phyloP scores from a whole-genome alignment of 2,113 vertebrate species.

The Sprattus sprattus region DNA sequence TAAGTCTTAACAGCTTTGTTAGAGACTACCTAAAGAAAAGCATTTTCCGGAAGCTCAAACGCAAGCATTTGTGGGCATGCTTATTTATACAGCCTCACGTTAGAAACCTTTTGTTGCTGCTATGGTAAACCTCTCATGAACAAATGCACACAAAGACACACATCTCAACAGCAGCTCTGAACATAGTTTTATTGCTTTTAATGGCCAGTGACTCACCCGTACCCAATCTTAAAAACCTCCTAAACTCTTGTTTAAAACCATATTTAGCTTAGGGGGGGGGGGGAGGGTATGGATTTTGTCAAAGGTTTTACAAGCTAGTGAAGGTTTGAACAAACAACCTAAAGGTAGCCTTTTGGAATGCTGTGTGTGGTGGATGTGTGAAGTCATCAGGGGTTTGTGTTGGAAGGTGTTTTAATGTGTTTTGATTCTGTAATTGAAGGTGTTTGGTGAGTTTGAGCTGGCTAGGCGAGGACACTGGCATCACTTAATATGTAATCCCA shows the following conservation, averaged over 20 bases:
- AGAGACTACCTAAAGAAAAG: too few relatives aligned
- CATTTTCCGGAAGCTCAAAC: background rate
- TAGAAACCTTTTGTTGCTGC: background rate
- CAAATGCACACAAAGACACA: background rate
- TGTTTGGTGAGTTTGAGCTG: background rate
- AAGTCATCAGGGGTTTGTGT: background rate
- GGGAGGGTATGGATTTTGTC: background rate
- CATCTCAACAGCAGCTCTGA: background rate
- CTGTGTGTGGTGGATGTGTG: background rate
- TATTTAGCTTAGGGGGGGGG: background rate
- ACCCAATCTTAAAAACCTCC: background rate
- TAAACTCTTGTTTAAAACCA: background rate
- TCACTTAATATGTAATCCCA: background rate
- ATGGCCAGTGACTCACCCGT: background rate
- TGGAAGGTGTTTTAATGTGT: background rate
- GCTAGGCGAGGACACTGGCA: background rate
- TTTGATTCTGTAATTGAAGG: background rate
- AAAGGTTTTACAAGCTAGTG: background rate
- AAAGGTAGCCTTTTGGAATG: background rate
- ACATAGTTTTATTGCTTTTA: background rate
- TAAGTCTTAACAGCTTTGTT: background rate
- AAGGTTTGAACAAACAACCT: constrained; percentile 1
- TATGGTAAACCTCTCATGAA: background rate
- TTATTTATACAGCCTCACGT: background rate
- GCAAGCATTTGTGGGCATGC: background rate